Evolutionary conservation across 2,888 invertebrate species (phyloP).

Genomic region (Trachelus stipa): DNA sequence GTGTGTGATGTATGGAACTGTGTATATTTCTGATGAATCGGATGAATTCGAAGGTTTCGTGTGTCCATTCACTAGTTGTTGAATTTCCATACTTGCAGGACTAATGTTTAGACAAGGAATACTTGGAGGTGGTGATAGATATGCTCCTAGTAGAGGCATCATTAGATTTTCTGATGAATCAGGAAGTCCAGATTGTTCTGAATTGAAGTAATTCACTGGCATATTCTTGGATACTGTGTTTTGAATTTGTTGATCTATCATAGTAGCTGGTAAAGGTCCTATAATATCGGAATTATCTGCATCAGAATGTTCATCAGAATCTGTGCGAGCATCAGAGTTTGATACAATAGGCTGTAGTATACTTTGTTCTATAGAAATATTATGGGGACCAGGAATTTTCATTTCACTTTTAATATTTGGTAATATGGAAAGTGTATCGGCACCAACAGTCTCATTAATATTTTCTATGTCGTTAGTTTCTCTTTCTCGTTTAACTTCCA

Average conservation of each 20-base stretch:
- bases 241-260: not conserved
- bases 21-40: not conserved
- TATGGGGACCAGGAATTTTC: too few relatives aligned
- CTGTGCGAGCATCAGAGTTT: not conserved
- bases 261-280: conserved; percentile 42
- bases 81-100: too few relatives aligned
- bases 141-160: not conserved
- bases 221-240: not conserved
- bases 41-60: not conserved
- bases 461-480: not conserved
- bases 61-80: too few relatives aligned
- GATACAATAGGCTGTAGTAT: not conserved
- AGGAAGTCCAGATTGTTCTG: not conserved
- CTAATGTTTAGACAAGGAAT: too few relatives aligned
- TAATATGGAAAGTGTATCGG: not conserved
- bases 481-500: conserved; percentile 11
- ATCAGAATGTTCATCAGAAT: conserved; percentile 21
- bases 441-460: not conserved
- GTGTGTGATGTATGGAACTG: not conserved
- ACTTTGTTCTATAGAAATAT: not conserved
- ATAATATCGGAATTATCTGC: conserved; percentile 39
- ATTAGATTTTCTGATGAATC: not conserved
- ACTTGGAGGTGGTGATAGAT: not conserved
- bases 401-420: not conserved
- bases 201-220: not conserved